Conservation (phyloP, 2,888 invertebrate species). For the Ptychoptera contaminata region DNA sequence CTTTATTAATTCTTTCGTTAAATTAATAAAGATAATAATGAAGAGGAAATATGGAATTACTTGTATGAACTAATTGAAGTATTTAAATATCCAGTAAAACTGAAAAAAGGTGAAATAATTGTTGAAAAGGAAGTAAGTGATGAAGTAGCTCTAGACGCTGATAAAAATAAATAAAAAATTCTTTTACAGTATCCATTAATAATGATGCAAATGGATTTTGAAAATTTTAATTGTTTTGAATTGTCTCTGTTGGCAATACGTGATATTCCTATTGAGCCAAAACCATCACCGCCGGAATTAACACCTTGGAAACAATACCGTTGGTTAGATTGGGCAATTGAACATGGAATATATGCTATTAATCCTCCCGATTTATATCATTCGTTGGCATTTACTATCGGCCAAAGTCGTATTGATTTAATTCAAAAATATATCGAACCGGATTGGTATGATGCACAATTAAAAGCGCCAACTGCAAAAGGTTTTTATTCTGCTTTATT, state of each 20-base stretch:
- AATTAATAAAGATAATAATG: not conserved
- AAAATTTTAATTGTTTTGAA: not conserved
- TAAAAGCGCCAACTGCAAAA: conserved; percentile 8
- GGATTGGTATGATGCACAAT: no score
- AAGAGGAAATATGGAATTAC: not conserved
- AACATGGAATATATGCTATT: conserved; percentile 16
- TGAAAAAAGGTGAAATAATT: not conserved
- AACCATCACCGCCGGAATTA: conserved; percentile 13
- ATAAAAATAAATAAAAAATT: no score
- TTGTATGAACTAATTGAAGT: not conserved
- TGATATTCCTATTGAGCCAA: not conserved
- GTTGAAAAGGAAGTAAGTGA: not conserved
- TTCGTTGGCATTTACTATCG: not conserved
- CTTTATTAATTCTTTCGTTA: no score
- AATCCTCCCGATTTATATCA: not conserved
- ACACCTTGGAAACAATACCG: conserved; percentile 31
- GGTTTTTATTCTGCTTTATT: not conserved
- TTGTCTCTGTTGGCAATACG: not conserved
- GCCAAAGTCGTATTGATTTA: no score
- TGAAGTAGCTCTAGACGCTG: no score
- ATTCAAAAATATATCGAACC: no score
- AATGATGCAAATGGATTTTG: not conserved
- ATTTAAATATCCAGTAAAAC: not conserved
- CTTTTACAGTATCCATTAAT: not conserved
- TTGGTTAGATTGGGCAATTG: conserved; percentile 32